These are phyloP conservation scores for Physocephala rufipes DNA, from an alignment of 2,888 invertebrate genomes.

Conservation along the genomic window DNA sequence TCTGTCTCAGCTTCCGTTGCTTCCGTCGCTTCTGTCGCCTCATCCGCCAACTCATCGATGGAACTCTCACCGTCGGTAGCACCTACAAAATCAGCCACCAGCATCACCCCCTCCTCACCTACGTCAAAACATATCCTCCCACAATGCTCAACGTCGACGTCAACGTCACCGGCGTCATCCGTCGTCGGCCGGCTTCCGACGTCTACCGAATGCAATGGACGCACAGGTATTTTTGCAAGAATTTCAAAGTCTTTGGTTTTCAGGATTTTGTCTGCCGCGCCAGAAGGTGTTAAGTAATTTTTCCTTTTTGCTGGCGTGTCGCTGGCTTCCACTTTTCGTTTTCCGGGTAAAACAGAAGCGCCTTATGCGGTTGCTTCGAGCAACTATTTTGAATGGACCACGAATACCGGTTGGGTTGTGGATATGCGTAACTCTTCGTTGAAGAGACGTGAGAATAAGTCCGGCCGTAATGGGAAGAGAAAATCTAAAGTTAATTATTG, in stretches of 20 bases:
- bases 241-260: slow-evolving; percentile 45
- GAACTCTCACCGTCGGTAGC: slow-evolving; percentile 42
- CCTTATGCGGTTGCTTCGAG: slow-evolving; percentile 25
- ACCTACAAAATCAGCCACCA: slow-evolving; percentile 33
- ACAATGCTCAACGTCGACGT: slow-evolving; percentile 40
- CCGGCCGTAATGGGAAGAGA: neutral
- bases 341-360: too few species aligned
- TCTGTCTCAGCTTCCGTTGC: slow-evolving; percentile 39
- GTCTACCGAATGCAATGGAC: slow-evolving; percentile 70
- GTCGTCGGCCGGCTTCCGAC: slow-evolving; percentile 57
- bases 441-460: neutral
- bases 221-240: slow-evolving; percentile 70
- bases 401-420: neutral
- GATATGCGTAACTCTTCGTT: neutral
- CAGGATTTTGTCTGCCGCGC: slow-evolving; percentile 22
- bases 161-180: slow-evolving; percentile 46
- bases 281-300: slow-evolving; percentile 33
- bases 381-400: slow-evolving; percentile 30
- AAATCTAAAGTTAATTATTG: neutral
- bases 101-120: slow-evolving; percentile 36
- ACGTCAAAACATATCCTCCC: too few species aligned
- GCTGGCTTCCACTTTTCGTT: too few species aligned
- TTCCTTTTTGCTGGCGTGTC: slow-evolving; percentile 19
- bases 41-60: slow-evolving; percentile 36
- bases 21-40: slow-evolving; percentile 37